Conservation (phyloP, 2,888 invertebrate species). For the Rotaria socialis region DNA sequence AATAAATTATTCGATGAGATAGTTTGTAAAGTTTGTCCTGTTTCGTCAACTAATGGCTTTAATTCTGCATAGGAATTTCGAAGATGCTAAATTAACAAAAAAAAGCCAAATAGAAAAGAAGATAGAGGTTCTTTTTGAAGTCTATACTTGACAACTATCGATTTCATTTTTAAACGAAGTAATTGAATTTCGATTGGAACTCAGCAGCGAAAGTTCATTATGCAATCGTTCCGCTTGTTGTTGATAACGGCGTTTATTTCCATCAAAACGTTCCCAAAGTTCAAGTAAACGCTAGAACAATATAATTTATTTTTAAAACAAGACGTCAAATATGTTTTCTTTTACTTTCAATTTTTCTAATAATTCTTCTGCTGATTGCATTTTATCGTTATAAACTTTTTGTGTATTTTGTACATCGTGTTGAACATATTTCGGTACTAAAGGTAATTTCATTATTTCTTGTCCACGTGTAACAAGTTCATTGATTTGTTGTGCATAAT, state of each 20-base stretch:
- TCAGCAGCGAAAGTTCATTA: background rate
- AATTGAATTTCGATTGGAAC: background rate
- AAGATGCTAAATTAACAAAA: background rate
- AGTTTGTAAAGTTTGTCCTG: background rate
- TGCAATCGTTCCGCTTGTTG: constrained; percentile 1
- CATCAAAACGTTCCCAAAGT: constrained; percentile 19
- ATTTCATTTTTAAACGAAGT: background rate
- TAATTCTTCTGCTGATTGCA: constrained; percentile 24
- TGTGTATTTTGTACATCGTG: background rate
- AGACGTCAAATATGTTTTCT: background rate
- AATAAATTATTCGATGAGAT: constrained; percentile 18
- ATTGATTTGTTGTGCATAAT: background rate
- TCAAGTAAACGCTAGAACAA: background rate
- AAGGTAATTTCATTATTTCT: background rate
- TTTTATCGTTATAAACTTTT: background rate
- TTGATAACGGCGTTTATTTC: background rate
- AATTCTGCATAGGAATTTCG: background rate
- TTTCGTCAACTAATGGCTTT: background rate
- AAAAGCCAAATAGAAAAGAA: background rate
- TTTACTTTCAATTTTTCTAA: background rate
- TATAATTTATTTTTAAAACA: no score
- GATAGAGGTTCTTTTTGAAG: background rate
- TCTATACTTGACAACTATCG: background rate
- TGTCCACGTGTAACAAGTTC: constrained; percentile 2
- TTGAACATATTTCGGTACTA: constrained; percentile 35